Evolutionary conservation across 2,888 invertebrate species (phyloP).

Genomic region (Hesperia comma): DNA sequence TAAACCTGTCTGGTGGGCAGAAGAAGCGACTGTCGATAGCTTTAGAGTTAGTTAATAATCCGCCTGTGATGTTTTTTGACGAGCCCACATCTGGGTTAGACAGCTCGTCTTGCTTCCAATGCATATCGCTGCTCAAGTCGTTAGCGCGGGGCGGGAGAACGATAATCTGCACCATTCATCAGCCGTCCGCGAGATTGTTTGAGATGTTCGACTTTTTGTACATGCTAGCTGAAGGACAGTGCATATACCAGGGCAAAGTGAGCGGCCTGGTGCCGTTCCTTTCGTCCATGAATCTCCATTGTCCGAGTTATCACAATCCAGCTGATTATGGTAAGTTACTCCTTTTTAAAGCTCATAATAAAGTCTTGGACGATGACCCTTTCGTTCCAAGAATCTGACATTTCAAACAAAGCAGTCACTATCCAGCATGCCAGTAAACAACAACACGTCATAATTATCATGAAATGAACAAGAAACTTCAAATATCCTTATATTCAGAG

Average conservation of each 20-base stretch:
- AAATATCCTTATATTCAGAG: no score
- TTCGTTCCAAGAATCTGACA: no score
- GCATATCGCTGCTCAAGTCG: constrained; percentile 93
- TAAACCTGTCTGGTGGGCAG: constrained; percentile 95
- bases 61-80: constrained; percentile 98
- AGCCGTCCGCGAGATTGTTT: constrained; percentile 96
- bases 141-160: constrained; percentile 94
- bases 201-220: constrained; percentile 98
- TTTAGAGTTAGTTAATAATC: constrained; percentile 96
- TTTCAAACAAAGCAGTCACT: no score
- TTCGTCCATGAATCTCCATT: constrained; percentile 91
- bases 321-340: constrained; percentile 93
- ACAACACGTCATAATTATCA: no score
- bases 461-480: no score
- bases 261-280: constrained; percentile 94
- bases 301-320: constrained; percentile 98
- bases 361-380: no score
- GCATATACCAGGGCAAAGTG: constrained; percentile 95
- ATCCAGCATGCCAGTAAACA: no score
- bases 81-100: constrained; percentile 97
- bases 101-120: constrained; percentile 97
- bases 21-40: constrained; percentile 95
- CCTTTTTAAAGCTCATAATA: no score
- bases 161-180: constrained; percentile 98
- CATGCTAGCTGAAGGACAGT: constrained; percentile 95